A percentile compares a stretch with the other conserved stretches of the same genome.
phyloP scores from a whole-genome alignment of 2,888 invertebrate species.

The Seira sanloemensis region DNA sequence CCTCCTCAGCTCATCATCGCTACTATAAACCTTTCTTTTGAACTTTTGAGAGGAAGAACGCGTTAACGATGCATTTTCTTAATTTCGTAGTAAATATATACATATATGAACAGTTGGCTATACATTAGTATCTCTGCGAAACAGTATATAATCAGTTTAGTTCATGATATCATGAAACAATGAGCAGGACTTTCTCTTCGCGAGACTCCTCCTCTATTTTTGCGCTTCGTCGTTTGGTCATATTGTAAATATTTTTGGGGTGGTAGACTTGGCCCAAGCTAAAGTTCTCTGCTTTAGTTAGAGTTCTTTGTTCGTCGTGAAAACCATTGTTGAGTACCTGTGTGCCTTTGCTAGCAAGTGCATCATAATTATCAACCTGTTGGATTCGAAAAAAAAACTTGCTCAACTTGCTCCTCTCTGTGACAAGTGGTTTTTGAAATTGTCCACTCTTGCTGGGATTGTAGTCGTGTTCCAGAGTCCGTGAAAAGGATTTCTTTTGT shows the following conservation, averaged over 20 bases:
- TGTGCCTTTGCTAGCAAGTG: not conserved
- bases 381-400: too few species aligned
- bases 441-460: not conserved
- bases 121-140: too few species aligned
- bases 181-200: slow-evolving; percentile 9
- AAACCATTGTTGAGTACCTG: slow-evolving; percentile 62
- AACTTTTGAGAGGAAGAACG: not conserved
- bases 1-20: slow-evolving; percentile 51
- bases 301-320: slow-evolving; percentile 21
- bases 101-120: too few species aligned
- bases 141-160: not conserved
- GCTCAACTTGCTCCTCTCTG: too few species aligned
- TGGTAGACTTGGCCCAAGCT: not conserved
- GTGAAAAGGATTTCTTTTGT: too few species aligned
- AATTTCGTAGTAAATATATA: too few species aligned
- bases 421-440: not conserved
- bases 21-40: not conserved
- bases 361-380: not conserved
- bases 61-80: not conserved
- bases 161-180: slow-evolving; percentile 14
- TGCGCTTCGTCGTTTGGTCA: slow-evolving; percentile 5
- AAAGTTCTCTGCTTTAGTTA: not conserved
- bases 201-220: not conserved
- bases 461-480: not conserved
- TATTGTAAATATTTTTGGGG: not conserved